Evolutionary conservation across 2,113 vertebrate species (phyloP).

Genomic region (Pyxicephalus adspersus): DNA sequence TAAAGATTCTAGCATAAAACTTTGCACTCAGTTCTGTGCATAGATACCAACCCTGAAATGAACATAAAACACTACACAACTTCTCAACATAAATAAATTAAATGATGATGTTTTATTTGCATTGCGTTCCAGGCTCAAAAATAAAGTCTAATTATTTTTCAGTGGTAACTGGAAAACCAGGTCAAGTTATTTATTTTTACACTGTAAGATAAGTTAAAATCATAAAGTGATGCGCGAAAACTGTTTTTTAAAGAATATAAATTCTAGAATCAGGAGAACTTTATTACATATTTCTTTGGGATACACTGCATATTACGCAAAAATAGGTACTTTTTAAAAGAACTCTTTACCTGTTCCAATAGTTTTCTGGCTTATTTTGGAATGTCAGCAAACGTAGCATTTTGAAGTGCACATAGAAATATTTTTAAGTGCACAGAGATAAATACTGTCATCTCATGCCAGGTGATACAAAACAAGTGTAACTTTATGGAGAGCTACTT

Average conservation of each 20-base stretch:
- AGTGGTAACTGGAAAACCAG: neutral
- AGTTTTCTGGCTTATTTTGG: neutral
- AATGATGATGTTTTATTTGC: slow-evolving; percentile 19
- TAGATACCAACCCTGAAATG: slow-evolving; percentile 36
- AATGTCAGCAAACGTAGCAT: slow-evolving; percentile 11
- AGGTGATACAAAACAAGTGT: slow-evolving; percentile 17
- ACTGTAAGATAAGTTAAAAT: neutral
- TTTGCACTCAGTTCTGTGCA: too few species aligned
- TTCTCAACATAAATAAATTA: slow-evolving; percentile 17
- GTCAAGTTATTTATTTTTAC: neutral
- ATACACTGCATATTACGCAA: slow-evolving; percentile 25
- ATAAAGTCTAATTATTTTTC: neutral
- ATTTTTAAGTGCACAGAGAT: too few species aligned
- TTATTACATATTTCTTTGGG: slow-evolving; percentile 37
- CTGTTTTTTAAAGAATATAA: slow-evolving; percentile 3
- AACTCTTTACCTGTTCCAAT: neutral
- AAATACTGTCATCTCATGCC: neutral
- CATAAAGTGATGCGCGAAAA: neutral
- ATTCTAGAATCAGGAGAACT: slow-evolving; percentile 17
- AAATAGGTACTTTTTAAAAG: slow-evolving; percentile 26
- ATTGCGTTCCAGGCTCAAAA: slow-evolving; percentile 14
- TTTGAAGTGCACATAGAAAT: neutral
- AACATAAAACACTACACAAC: slow-evolving; percentile 51
- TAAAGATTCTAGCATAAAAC: too few species aligned
- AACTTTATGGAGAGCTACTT: slow-evolving; percentile 19